These are phyloP conservation scores for Melanotaenia nigrans DNA, from an alignment of 2,797 vertebrate genomes.

Conservation along the genomic window DNA sequence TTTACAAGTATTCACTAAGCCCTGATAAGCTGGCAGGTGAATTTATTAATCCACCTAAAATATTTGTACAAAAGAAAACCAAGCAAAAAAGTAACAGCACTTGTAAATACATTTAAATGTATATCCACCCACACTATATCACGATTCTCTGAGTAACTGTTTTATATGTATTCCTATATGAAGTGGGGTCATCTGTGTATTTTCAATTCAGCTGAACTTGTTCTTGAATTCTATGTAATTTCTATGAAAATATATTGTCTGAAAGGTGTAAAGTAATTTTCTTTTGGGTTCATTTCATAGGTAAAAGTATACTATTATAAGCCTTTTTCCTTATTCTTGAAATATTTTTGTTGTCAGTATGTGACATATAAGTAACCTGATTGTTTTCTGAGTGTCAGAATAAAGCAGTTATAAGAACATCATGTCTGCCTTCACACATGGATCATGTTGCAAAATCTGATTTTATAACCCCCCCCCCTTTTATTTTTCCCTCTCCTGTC, in stretches of 20 bases:
- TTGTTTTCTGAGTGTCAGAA: slow-evolving; percentile 82
- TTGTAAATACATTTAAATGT: slow-evolving; percentile 80
- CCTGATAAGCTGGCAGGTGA: slow-evolving; percentile 76
- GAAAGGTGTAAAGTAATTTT: slow-evolving; percentile 74
- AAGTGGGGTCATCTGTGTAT: slow-evolving; percentile 80
- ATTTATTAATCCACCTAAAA: slow-evolving; percentile 66
- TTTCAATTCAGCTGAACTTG: slow-evolving; percentile 76
- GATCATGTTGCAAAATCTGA: slow-evolving; percentile 39
- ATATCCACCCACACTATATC: slow-evolving; percentile 71
- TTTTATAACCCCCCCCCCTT: not conserved
- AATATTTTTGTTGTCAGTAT: slow-evolving; percentile 75
- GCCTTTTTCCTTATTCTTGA: slow-evolving; percentile 60
- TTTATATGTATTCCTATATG: slow-evolving; percentile 83
- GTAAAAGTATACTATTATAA: slow-evolving; percentile 67
- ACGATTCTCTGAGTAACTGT: slow-evolving; percentile 74
- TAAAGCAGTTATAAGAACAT: slow-evolving; percentile 76
- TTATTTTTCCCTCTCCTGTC: not conserved
- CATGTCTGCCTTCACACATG: slow-evolving; percentile 61
- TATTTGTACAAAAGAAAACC: slow-evolving; percentile 78
- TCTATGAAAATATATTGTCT: slow-evolving; percentile 77
- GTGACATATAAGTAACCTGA: slow-evolving; percentile 79
- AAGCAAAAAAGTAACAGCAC: slow-evolving; percentile 69
- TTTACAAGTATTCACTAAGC: slow-evolving; percentile 62
- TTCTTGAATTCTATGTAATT: slow-evolving; percentile 80
- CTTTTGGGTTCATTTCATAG: slow-evolving; percentile 68